Evolutionary conservation across 2,888 invertebrate genomes (phyloP).

Genomic region (Nemotelus nigrinus): DNA sequence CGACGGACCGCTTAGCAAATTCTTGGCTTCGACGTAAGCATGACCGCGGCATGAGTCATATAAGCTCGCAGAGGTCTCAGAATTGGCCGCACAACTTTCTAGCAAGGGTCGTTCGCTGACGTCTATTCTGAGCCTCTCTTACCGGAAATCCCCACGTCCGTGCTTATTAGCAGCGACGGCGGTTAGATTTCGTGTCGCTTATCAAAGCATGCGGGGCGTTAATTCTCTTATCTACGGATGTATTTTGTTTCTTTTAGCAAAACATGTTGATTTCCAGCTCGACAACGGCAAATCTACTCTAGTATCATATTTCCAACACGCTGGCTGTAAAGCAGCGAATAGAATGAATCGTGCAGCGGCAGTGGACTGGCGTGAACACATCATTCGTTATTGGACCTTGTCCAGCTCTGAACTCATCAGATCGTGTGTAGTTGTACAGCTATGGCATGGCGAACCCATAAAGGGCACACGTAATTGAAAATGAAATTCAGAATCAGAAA

Average conservation of each 20-base stretch:
- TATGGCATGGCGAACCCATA: background rate
- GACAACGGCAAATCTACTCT: background rate
- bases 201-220: slow-evolving; percentile 24
- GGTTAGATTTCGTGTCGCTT: background rate
- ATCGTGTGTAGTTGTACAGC: background rate
- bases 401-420: slow-evolving; percentile 1
- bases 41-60: slow-evolving; percentile 16
- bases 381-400: slow-evolving; percentile 23
- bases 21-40: background rate
- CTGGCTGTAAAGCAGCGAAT: background rate
- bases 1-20: background rate
- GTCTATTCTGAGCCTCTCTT: background rate
- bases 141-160: background rate
- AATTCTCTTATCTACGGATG: background rate
- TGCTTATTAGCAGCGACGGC: background rate
- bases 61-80: background rate
- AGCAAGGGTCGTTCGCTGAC: slow-evolving; percentile 22
- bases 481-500: background rate
- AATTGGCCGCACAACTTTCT: background rate
- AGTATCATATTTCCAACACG: slow-evolving; percentile 5
- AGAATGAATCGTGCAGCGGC: background rate
- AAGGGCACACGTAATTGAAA: slow-evolving; percentile 10
- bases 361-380: background rate
- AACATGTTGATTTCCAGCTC: background rate
- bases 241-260: slow-evolving; percentile 17